A percentile compares a stretch with the other conserved stretches of the same genome.
phyloP scores from a whole-genome alignment of 2,888 invertebrate genomes.

The Lycaena phlaeas region DNA sequence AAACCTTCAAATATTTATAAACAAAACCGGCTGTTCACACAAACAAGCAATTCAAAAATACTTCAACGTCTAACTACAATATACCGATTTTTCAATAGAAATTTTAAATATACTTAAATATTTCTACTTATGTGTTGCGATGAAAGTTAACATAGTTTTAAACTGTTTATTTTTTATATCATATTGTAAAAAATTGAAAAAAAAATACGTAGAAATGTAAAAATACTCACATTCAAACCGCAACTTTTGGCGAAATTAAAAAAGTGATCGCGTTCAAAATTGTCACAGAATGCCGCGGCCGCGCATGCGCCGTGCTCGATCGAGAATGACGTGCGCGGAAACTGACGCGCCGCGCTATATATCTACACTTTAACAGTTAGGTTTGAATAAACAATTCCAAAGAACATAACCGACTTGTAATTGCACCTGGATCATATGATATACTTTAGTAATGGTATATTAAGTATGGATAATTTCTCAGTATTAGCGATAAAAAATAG shows the following conservation, averaged over 20 bases:
- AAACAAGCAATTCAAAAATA: slow-evolving; percentile 13
- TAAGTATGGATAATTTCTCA: no score
- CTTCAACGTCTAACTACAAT: not conserved
- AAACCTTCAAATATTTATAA: slow-evolving; percentile 18
- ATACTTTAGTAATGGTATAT: no score
- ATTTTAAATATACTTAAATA: no score
- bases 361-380: slow-evolving; percentile 66
- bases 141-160: no score
- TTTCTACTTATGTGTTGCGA: no score
- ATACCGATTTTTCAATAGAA: not conserved
- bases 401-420: slow-evolving; percentile 28
- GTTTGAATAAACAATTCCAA: slow-evolving; percentile 43
- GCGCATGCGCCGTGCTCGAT: slow-evolving; percentile 43
- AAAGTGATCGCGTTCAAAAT: slow-evolving; percentile 33
- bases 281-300: slow-evolving; percentile 35
- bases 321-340: slow-evolving; percentile 66
- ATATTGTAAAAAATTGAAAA: slow-evolving; percentile 32
- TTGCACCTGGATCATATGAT: slow-evolving; percentile 1
- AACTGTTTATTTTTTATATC: no score
- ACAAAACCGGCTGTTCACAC: slow-evolving; percentile 19
- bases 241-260: slow-evolving; percentile 14
- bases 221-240: slow-evolving; percentile 42
- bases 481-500: no score
- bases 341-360: slow-evolving; percentile 47
- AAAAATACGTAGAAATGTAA: not conserved